Base-by-base conservation (phyloP, 2,113 vertebrate species). In the Saccopteryx bilineata region DNA sequence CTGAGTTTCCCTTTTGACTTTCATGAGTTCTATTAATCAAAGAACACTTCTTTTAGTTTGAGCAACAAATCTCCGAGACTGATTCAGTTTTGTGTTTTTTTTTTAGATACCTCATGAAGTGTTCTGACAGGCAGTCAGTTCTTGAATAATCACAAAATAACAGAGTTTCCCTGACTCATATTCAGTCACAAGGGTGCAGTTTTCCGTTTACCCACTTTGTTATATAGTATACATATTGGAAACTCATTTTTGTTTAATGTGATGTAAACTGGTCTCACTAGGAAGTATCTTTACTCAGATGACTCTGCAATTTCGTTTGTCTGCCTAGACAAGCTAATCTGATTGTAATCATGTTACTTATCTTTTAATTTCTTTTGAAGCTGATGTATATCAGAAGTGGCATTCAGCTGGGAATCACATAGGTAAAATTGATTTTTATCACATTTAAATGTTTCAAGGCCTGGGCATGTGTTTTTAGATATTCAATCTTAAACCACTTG, bases 281-380 rank as follows among this genome's bases (percentile, higher is more conserved):
- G 96, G 96, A 98, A 97, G 93, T 95, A 76, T 98, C 96, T 98
- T 98, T 92, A 87, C 87, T 98, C 11, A 2, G 68, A 93, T 56
- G 92, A 96, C 96, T 96, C 95, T 85, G 39, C 76, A 98, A 97
- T 98, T 95, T 98, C 82, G 95, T 98, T 98, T 98, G 97, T 96
- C 97, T 97, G 86, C 26, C 19, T 94, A 96, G 94, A 95, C 82
- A 97, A 96, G 87, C 97, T 98, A 98, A 98, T 98, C 89, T 98
- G 96, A 96, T 96, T 98, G 93, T 98, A 98, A 98, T 98, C 96
- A 97, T 76, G 84, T 98, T 98, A 98, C 97, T 98, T 98, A 98
- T 95, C 95, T 98, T 98, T 98, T 97, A 98, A 98, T 98, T 98
- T 98, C 95, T 78, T 93, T 86, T 97, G 94, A 98, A 96, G 84